These are phyloP conservation scores for Mergus octosetaceus DNA, from an alignment of 2,797 vertebrate genomes.

Conservation along the genomic window DNA sequence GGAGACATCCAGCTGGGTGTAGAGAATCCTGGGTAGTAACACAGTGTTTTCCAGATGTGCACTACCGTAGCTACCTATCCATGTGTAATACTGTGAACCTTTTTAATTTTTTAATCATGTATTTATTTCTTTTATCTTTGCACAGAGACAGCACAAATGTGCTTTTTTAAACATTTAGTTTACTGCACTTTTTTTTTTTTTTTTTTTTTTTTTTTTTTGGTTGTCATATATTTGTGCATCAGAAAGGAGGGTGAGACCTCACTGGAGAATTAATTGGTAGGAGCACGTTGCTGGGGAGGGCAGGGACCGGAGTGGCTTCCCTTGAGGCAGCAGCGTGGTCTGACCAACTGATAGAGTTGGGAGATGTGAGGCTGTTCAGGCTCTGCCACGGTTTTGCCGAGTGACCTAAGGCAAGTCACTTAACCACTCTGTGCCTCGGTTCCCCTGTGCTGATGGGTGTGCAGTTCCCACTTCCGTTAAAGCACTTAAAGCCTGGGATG, in stretches of 20 bases:
- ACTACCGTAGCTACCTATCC: constrained; percentile 63
- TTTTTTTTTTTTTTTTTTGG: no score
- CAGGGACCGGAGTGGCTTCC: constrained; percentile 1
- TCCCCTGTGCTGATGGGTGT: constrained; percentile 6
- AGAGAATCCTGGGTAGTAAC: constrained; percentile 49
- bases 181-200: constrained; percentile 42
- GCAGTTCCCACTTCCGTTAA: not conserved
- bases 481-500: constrained; percentile 51
- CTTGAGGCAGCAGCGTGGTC: not conserved
- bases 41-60: constrained; percentile 60
- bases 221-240: constrained; percentile 30
- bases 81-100: constrained; percentile 73
- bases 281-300: constrained; percentile 45
- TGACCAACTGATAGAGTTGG: not conserved
- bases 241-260: constrained; percentile 13
- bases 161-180: constrained; percentile 70
- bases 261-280: constrained; percentile 33
- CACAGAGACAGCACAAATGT: constrained; percentile 71
- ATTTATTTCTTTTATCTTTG: constrained; percentile 78
- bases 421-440: constrained; percentile 55
- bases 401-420: constrained; percentile 18
- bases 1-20: constrained; percentile 10
- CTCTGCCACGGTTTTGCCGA: not conserved
- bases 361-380: constrained; percentile 25
- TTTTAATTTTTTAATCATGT: constrained; percentile 54